Evolutionary conservation across 1,140 invertebrate species (phyloP), one percentile per base, ranked within the genome.

Genomic region (Frieseomelitta varia): DNA sequence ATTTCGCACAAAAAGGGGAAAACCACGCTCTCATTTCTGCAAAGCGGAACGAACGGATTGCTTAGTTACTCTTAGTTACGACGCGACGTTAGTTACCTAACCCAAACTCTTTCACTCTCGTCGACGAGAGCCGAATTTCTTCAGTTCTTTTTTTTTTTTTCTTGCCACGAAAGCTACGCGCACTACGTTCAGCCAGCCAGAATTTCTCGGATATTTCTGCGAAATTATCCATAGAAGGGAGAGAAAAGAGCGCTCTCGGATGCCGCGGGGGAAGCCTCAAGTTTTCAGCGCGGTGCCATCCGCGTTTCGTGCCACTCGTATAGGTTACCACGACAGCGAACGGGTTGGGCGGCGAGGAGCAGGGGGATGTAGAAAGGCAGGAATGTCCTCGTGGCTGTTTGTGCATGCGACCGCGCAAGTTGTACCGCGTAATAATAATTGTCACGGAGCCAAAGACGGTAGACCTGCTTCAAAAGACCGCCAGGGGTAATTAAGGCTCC

Each of bases 401-500:
- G 56, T 47, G 85, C 30, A 56, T 39, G 63, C 27, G 65, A 34
- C 47, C n/a, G 72, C 51, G 51, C 65, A 47, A 81, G 79, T 88
- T 76, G 77, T 78, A 67, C 79, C 77, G 55, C 85, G 71, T 71
- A 89, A 88, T 86, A 90, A 90, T 86, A 87, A 90, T 88, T 85
- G 85, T 90, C 81, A 84, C 68, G 68, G 24, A 65, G 39, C 74
- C 77, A 84, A 90, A 85, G 80, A 80, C 61, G 86, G 67, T 39
- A 82, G 65, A n/a, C 61, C 63, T 69, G 86, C 88, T 90, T 92
- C 90, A 91, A 91, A 91, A 91, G 88, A 61, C 81, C 85, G 77
- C 79, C 82, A 72, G 82, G 73, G 87, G 88, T 91, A 91, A 92
- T 92, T 92, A 91, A 90, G 91, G 84, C 90, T 87, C 47, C 83